phyloP scores from a whole-genome alignment of 1,140 invertebrate genomes.

The Eriocheir sinensis region DNA sequence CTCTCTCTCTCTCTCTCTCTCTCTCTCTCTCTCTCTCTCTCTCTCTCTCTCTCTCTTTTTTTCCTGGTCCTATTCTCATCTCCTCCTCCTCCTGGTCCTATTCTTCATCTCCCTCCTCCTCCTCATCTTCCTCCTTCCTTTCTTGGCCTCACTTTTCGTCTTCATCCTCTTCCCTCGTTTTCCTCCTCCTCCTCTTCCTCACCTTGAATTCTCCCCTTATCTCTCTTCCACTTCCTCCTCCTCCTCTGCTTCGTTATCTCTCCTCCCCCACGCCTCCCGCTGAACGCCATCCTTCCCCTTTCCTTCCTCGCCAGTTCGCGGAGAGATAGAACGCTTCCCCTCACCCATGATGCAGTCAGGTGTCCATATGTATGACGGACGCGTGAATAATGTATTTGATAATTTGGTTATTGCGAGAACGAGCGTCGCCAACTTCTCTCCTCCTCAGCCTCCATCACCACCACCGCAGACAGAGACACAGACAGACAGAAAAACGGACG shows the following conservation, averaged over 20 bases:
- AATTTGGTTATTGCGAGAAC: too few species aligned
- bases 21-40: background rate
- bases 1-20: conserved; percentile 24
- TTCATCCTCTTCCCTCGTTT: background rate
- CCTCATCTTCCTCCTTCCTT: background rate
- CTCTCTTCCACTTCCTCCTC: background rate
- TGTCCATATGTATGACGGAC: too few species aligned
- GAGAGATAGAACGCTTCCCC: background rate
- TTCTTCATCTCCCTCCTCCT: background rate
- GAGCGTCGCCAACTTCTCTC: too few species aligned
- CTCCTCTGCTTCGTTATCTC: background rate
- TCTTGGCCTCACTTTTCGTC: background rate
- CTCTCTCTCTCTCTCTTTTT: background rate
- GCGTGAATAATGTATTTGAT: too few species aligned
- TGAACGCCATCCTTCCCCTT: background rate
- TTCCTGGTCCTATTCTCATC: background rate
- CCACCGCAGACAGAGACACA: background rate
- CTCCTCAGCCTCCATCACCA: background rate
- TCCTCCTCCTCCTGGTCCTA: background rate
- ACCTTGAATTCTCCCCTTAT: background rate
- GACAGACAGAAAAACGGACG: conserved; percentile 16
- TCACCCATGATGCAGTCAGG: background rate
- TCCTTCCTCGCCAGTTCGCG: background rate
- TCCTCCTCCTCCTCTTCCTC: background rate
- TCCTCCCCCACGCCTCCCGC: background rate